Base-by-base conservation (phyloP, 1,140 invertebrate species). In the Palaemon carinicauda region DNA sequence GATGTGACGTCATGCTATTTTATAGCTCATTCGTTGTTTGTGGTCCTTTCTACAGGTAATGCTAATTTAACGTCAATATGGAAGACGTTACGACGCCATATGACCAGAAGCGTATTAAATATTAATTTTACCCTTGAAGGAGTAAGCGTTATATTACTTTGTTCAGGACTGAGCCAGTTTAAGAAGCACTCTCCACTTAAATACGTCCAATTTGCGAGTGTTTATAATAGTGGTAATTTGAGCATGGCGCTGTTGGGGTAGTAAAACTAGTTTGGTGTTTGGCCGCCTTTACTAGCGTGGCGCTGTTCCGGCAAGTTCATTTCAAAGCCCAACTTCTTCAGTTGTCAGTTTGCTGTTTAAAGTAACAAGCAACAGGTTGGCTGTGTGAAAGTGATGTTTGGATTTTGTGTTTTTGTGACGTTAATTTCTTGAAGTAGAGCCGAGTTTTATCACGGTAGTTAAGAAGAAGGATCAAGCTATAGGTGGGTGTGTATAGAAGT, bases 301-400 rank as follows among this genome's bases (percentile, higher is more conserved):
- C 17, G 33, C 27, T 73, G 69, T n/a, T 24, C 69, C 14, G 15
- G 69, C 24, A 73, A 29, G 24, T 73, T 17, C 27, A 31, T 73
- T 31, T 21, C 24, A 19, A 21, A 73, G 33, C 69, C 33, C 24
- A 24, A 24, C 15, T 51, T 52, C 50, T 51, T 80, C 50, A 60
- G 65, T 65, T 85, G 83, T 80, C 75, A 85, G 83, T 85, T 79
- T 73, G 83, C 50, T 52, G 83, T 79, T 69, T 85, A 53, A 69
- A 41, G 75, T 51, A 17, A 27, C 5, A 65, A 80, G 83, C 83
- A 86, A 86, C 83, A 86, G 77, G 83, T 86, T 80, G 83, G 56
- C 51, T 53, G 73, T 86, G 83, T 86, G 83, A 86, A 69, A 80
- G 77, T 33, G 51, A 74, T 65, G 51, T 12, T 27, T 19, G 10